phyloP scores from a whole-genome alignment of 2,888 invertebrate genomes.

The Eubasilissa splendida region DNA sequence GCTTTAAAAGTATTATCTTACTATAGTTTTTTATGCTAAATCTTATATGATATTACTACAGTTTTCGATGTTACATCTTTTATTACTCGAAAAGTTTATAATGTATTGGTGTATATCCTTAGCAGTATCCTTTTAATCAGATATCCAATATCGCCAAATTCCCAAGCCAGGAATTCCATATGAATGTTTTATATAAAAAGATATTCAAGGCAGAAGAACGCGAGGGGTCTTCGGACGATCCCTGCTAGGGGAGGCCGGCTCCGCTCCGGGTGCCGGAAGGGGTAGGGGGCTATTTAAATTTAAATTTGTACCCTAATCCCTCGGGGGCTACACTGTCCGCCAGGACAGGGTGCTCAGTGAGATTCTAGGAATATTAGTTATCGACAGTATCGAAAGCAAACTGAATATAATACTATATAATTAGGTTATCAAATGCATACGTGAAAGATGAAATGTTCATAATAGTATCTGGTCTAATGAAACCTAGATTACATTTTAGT shows the following conservation, averaged over 20 bases:
- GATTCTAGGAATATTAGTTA: too few relatives aligned
- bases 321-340: constrained; percentile 25
- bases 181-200: constrained; percentile 11
- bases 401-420: too few relatives aligned
- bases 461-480: too few relatives aligned
- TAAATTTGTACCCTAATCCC: constrained; percentile 58
- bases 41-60: too few relatives aligned
- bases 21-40: too few relatives aligned
- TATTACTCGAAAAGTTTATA: too few relatives aligned
- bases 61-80: too few relatives aligned
- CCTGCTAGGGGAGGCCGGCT: constrained; percentile 33
- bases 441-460: too few relatives aligned
- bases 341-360: constrained; percentile 6
- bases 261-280: constrained; percentile 37
- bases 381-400: too few relatives aligned
- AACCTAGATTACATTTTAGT: too few relatives aligned
- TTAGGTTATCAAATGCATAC: too few relatives aligned
- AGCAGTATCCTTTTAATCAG: neutral
- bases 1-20: too few relatives aligned
- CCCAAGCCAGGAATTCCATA: constrained; percentile 8
- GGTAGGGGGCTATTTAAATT: constrained; percentile 56
- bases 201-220: neutral
- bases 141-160: constrained; percentile 8
- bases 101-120: neutral
- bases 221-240: constrained; percentile 1